Percentiles rank a stretch among this genome's conserved stretches.
phyloP scores from a whole-genome alignment of 2,113 vertebrate genomes.

The Serilophus lunatus region DNA sequence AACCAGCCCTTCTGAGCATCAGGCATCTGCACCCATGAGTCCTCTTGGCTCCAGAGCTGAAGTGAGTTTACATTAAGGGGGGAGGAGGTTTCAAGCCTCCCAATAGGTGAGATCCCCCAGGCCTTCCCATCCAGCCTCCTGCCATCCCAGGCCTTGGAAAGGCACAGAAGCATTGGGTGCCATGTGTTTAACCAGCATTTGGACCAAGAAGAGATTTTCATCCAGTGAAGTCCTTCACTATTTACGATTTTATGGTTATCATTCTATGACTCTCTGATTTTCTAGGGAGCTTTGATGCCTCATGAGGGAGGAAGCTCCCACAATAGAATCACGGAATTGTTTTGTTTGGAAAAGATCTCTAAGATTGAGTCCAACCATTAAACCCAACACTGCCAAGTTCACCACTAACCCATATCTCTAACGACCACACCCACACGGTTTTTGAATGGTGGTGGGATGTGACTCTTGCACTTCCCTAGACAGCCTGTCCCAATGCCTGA shows the following conservation, averaged over 20 bases:
- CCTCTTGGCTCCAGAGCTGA: background rate
- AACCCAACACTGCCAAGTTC: background rate
- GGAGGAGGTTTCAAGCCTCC: background rate
- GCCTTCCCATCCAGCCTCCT: fast-evolving
- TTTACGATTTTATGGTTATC: background rate
- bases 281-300: background rate
- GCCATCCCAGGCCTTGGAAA: background rate
- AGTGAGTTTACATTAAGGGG: background rate
- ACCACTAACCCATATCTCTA: background rate
- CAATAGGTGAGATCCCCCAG: background rate
- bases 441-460: background rate
- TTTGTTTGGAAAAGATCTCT: background rate
- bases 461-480: background rate
- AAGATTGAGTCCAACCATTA: background rate
- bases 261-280: background rate
- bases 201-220: background rate
- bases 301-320: background rate
- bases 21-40: background rate
- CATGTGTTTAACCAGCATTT: fast-evolving
- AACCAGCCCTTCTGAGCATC: background rate
- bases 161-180: background rate
- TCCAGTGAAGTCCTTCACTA: background rate
- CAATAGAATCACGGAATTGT: background rate
- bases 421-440: background rate
- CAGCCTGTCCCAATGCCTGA: background rate